Evolutionary conservation across 1,140 invertebrate species (phyloP).

Genomic region (Hylyphantes graminicola): DNA sequence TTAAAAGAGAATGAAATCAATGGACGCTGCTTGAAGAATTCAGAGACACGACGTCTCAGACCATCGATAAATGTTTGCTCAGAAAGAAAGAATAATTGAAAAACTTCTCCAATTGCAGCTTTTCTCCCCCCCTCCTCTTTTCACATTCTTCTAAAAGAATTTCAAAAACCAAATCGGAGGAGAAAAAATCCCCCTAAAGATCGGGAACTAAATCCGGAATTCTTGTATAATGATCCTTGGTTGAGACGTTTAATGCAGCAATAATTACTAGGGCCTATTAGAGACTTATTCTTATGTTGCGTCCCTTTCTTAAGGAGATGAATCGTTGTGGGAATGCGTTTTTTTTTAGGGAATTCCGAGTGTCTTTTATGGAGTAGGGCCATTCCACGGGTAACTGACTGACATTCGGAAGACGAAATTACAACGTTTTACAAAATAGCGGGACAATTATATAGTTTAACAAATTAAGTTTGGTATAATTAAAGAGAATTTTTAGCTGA

Average conservation of each 20-base stretch:
- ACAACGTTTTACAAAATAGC: too few species aligned
- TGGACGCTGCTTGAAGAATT: not conserved
- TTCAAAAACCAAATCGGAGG: not conserved
- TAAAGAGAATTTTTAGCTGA: too few species aligned
- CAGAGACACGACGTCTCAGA: constrained; percentile 4
- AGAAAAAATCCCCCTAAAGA: not conserved
- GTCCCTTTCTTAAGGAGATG: too few species aligned
- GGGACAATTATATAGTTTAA: too few species aligned
- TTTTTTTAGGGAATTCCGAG: too few species aligned
- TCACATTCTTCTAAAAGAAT: not conserved
- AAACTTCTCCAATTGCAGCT: not conserved
- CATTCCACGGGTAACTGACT: too few species aligned
- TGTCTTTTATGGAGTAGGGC: too few species aligned
- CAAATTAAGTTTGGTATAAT: too few species aligned
- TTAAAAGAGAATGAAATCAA: constrained; percentile 22
- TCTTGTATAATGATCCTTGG: constrained; percentile 10
- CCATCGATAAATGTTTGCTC: constrained; percentile 16
- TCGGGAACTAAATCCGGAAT: not conserved
- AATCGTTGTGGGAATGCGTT: too few species aligned
- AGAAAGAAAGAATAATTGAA: constrained; percentile 34
- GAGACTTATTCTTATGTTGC: too few species aligned
- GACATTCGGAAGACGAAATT: too few species aligned
- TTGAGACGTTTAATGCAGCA: not conserved
- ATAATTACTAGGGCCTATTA: not conserved
- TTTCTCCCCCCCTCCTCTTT: not conserved